Conservation (phyloP, 2,113 vertebrate genomes). For the Cyanistes caeruleus region DNA sequence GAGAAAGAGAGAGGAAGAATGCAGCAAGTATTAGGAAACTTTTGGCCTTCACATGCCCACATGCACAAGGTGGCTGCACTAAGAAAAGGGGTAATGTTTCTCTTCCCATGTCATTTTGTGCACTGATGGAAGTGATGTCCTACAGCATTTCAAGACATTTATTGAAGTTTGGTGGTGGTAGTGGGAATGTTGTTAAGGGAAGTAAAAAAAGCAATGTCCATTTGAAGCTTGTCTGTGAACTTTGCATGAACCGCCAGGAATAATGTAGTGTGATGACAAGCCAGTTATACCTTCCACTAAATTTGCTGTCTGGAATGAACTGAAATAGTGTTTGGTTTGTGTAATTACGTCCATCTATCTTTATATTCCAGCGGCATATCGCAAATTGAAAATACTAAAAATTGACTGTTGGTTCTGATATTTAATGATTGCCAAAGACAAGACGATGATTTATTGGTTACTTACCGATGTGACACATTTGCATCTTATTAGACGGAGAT, state of each 20-base stretch:
- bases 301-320: conserved; percentile 98
- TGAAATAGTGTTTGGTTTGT: conserved; percentile 99
- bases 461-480: conserved; percentile 97
- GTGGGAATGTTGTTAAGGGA: conserved; percentile 69
- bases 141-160: conserved; percentile 72
- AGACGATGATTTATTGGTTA: conserved; percentile 98
- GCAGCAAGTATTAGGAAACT: not conserved
- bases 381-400: conserved; percentile 99
- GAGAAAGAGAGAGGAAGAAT: not conserved
- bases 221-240: conserved; percentile 96
- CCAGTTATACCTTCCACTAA: conserved; percentile 97
- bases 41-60: not conserved
- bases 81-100: conserved; percentile 5
- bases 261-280: conserved; percentile 98
- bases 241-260: conserved; percentile 98
- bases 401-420: conserved; percentile 99
- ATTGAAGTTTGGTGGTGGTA: conserved; percentile 78
- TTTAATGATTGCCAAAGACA: conserved; percentile 99
- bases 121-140: conserved; percentile 75
- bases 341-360: conserved; percentile 99
- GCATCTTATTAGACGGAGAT: conserved; percentile 99
- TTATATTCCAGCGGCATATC: conserved; percentile 99
- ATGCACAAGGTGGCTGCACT: not conserved
- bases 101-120: conserved; percentile 64
- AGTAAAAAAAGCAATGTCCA: conserved; percentile 82